These are phyloP conservation scores for Diplolepis rosae DNA, from an alignment of 2,888 invertebrate genomes.

Conservation along the genomic window DNA sequence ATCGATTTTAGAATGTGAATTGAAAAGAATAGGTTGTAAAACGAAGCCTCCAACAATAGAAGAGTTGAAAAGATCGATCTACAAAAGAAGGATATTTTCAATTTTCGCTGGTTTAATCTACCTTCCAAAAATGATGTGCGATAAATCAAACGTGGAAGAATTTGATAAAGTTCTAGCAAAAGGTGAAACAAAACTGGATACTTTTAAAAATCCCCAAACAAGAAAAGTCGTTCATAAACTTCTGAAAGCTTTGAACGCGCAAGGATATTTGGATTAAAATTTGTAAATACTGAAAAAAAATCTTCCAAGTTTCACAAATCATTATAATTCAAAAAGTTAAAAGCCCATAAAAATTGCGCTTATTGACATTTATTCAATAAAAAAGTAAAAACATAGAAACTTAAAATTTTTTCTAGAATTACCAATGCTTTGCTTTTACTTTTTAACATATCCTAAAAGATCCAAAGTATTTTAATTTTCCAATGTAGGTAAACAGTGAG, in stretches of 20 bases:
- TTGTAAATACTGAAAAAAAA: not conserved
- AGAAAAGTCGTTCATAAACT: constrained; percentile 46
- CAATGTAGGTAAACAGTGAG: not conserved
- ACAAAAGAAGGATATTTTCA: constrained; percentile 50
- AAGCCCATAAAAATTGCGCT: too few species aligned
- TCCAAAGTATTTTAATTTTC: too few species aligned
- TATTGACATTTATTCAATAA: too few species aligned
- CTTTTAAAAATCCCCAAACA: constrained; percentile 52
- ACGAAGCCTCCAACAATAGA: constrained; percentile 52
- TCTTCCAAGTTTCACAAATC: not conserved
- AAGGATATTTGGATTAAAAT: constrained; percentile 52
- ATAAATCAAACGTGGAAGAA: constrained; percentile 50
- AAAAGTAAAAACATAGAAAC: too few species aligned
- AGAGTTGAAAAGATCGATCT: constrained; percentile 49
- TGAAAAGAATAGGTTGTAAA: constrained; percentile 49
- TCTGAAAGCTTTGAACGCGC: constrained; percentile 50
- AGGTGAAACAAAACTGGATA: constrained; percentile 51
- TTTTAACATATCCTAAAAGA: not conserved
- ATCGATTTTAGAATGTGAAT: constrained; percentile 40
- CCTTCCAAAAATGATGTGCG: constrained; percentile 55
- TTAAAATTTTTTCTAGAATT: too few species aligned
- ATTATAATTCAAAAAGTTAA: not conserved
- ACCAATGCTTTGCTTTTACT: too few species aligned
- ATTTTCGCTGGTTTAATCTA: constrained; percentile 50
- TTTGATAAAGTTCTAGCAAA: constrained; percentile 41